Percentiles rank a stretch among this genome's conserved stretches.
These are phyloP conservation scores for Diabrotica balteata DNA, from an alignment of 2,888 invertebrate genomes.

Conservation along the genomic window DNA sequence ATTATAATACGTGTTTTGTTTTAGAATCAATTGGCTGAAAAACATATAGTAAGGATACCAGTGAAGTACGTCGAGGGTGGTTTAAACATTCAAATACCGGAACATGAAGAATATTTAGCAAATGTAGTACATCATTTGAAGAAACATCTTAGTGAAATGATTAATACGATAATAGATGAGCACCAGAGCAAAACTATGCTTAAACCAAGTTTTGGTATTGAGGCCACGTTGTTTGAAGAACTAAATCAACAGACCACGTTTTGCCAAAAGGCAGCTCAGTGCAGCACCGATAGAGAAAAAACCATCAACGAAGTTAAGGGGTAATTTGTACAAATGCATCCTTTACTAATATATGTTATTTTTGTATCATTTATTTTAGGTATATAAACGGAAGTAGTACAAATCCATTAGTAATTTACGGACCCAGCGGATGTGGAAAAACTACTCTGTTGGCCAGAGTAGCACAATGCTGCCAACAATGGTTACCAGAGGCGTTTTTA, in stretches of 20 bases:
- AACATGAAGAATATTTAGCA: constrained; percentile 70
- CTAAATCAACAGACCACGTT: constrained; percentile 75
- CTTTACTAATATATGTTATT: not conserved
- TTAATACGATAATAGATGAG: constrained; percentile 74
- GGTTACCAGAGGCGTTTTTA: constrained; percentile 68
- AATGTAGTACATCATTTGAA: constrained; percentile 71
- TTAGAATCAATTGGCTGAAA: constrained; percentile 75
- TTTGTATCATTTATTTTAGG: constrained; percentile 56
- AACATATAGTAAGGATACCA: constrained; percentile 72
- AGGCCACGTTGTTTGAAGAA: constrained; percentile 71
- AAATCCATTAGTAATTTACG: constrained; percentile 76
- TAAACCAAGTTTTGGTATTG: constrained; percentile 70
- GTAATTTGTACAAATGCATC: constrained; percentile 59
- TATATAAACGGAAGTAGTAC: constrained; percentile 70
- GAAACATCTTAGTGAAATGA: constrained; percentile 71
- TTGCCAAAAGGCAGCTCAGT: constrained; percentile 74
- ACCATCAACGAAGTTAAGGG: constrained; percentile 72
- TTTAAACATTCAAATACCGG: constrained; percentile 63
- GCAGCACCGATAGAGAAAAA: constrained; percentile 74
- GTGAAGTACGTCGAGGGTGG: constrained; percentile 64
- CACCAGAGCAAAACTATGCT: constrained; percentile 67
- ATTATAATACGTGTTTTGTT: constrained; percentile 33
- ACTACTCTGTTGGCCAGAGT: constrained; percentile 80
- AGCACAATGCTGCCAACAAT: constrained; percentile 69
- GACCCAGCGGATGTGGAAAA: constrained; percentile 84